phyloP scores from a whole-genome alignment of 2,113 vertebrate genomes.

The Emydura subglobosa region DNA sequence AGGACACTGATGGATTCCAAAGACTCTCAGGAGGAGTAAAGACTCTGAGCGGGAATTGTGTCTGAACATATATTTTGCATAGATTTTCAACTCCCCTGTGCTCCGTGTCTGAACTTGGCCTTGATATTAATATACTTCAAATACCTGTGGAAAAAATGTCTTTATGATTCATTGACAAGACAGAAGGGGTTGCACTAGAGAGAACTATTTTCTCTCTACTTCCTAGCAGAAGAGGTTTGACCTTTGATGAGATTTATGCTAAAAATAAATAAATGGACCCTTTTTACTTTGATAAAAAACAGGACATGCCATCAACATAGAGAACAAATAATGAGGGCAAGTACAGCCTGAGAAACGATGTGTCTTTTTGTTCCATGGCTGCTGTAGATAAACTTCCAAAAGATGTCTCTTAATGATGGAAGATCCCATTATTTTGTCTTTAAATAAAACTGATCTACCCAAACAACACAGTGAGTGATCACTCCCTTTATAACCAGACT shows the following conservation, averaged over 20 bases:
- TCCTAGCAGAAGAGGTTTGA: background rate
- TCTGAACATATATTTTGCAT: background rate
- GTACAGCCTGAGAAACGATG: background rate
- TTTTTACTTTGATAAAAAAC: background rate
- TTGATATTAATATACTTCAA: background rate
- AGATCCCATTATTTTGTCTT: background rate
- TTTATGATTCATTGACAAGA: background rate
- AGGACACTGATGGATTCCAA: background rate
- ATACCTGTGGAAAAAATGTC: background rate
- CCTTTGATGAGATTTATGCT: background rate
- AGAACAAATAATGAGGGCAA: background rate
- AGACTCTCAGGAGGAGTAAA: background rate
- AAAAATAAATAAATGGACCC: background rate
- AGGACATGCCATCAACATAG: background rate
- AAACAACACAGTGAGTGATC: background rate
- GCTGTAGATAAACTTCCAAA: slow-evolving; percentile 5
- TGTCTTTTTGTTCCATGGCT: slow-evolving; percentile 2
- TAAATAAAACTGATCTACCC: background rate
- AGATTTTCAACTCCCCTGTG: background rate
- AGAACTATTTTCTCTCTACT: background rate
- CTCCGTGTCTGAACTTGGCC: background rate
- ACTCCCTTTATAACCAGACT: background rate
- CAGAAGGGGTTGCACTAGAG: background rate
- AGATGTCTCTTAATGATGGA: background rate
- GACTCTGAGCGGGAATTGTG: background rate